Evolutionary conservation across 2,888 invertebrate genomes (phyloP), one percentile per base, ranked within the genome.

Genomic region (Melipona bicolor): DNA sequence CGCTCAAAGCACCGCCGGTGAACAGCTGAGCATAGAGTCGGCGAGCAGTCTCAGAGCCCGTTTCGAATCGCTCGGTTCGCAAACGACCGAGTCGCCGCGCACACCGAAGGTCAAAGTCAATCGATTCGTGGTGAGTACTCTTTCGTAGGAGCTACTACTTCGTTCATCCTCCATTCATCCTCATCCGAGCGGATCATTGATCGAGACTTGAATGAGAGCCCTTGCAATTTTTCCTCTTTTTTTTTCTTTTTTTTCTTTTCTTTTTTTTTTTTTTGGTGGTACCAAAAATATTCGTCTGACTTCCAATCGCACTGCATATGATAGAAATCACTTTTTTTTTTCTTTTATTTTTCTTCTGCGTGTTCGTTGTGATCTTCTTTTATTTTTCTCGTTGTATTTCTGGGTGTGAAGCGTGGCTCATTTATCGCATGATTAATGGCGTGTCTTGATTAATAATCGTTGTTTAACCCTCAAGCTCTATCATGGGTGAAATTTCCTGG

Each of bases 71-170:
- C 96, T 98, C 95, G 97, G 97, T 84, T 95, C 95, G 71, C 95
- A 95, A 84, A 95, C 96, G 49, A 94, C 95, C 80, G 95, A 95
- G 84, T 95, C 95, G 72, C 95, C 96, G 43, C 95, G 96, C 86
- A 89, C 93, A 71, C 89, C 92, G 75, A 94, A 94, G 91, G 96
- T 96, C 84, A 97, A 97, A 96, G 98, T 98, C 90, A 98, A 98
- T 94, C 96, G 98, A 96, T 98, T 98, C 96, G 98, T 98, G 96
- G 98, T 98, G 95, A 97, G 98, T 96, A 87, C 80, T 11, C 49
- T 59, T 62, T 74, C 79, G n/a, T 79, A 61, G 56, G 64, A 27
- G 27, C 54, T 21, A 19, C 61, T n/a, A 21, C 27, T 65, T 56
- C 68, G 56, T 54, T 73, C 74, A 50, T 27, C 17, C 52, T 56